Percentiles rank a stretch among this genome's conserved stretches.
phyloP scores from a whole-genome alignment of 2,113 vertebrate species.

The Sarotherodon lohbergeri region DNA sequence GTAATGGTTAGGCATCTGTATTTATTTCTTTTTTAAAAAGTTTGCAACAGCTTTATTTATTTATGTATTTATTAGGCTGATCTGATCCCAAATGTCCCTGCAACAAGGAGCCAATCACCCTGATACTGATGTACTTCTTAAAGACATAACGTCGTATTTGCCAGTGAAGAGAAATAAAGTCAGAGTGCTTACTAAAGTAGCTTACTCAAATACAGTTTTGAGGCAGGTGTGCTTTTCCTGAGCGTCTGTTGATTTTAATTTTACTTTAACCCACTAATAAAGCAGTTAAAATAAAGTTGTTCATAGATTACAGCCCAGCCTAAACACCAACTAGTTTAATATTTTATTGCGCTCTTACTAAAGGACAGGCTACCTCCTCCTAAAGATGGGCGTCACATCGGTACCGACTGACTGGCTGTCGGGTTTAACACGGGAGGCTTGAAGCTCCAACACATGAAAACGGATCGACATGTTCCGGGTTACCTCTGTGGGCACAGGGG shows the following conservation, averaged over 20 bases:
- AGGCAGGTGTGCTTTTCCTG: neutral
- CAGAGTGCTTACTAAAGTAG: neutral
- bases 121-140: neutral
- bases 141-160: neutral
- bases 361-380: neutral
- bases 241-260: neutral
- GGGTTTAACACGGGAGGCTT: neutral
- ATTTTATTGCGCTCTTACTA: neutral
- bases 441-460: neutral
- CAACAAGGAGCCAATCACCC: neutral
- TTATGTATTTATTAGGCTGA: neutral
- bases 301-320: neutral
- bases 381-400: neutral
- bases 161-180: neutral
- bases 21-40: neutral
- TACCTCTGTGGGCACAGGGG: conserved; percentile 80
- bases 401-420: neutral
- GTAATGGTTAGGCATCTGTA: rapidly evolving
- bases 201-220: rapidly evolving
- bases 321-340: neutral
- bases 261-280: neutral
- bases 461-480: neutral
- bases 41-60: neutral
- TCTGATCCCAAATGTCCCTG: neutral
- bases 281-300: neutral